Conservation (phyloP, 2,797 vertebrate species). For the Petrocephalus schoutedeni region DNA sequence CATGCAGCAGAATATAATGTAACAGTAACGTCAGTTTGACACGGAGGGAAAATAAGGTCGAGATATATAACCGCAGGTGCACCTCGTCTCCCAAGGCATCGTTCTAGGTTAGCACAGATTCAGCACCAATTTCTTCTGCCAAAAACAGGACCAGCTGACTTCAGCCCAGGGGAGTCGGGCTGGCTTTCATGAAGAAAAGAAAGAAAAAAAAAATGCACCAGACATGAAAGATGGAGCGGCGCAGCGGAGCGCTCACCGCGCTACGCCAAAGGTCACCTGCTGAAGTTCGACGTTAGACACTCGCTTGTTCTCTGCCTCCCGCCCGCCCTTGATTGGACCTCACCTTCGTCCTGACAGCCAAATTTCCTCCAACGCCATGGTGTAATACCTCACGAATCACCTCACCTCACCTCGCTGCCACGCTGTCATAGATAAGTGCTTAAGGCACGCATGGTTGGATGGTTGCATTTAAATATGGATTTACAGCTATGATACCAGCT, state of each 20-base stretch:
- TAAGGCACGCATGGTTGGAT: background rate
- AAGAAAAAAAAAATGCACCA: background rate
- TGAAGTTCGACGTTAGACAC: background rate
- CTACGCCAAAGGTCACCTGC: background rate
- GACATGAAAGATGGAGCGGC: background rate
- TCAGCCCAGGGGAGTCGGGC: background rate
- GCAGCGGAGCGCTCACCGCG: background rate
- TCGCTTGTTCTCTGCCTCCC: background rate
- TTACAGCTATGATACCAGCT: background rate
- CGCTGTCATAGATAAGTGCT: background rate
- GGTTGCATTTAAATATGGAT: background rate
- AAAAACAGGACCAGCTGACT: background rate
- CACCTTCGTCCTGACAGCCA: background rate
- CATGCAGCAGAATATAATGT: background rate
- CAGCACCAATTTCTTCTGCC: slow-evolving; percentile 7
- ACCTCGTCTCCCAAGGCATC: background rate
- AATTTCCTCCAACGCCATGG: background rate
- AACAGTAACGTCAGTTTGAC: background rate
- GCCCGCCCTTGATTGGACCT: background rate
- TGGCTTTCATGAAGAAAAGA: background rate
- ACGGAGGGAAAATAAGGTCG: slow-evolving; percentile 1
- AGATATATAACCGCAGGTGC: background rate
- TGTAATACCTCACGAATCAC: background rate
- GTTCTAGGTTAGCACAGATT: slow-evolving; percentile 8
- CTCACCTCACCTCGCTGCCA: background rate